Conservation (phyloP, 2,888 invertebrate species). For the Cheiracanthium punctorium region DNA sequence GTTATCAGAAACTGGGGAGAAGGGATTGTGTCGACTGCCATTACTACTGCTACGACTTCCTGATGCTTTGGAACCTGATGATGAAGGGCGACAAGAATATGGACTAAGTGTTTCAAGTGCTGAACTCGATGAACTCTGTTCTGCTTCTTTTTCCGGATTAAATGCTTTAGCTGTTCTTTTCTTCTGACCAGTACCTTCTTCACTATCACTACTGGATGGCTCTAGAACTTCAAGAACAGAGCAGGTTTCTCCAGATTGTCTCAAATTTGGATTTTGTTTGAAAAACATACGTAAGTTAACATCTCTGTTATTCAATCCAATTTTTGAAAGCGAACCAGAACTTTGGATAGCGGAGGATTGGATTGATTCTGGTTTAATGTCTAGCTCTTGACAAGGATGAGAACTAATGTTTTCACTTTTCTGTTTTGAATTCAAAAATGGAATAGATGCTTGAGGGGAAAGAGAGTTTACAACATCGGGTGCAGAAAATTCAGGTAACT, state of each 20-base stretch:
- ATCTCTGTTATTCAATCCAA: slow-evolving; percentile 35
- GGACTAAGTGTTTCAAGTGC: slow-evolving; percentile 53
- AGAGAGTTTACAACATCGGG: slow-evolving; percentile 66
- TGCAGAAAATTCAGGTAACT: slow-evolving; percentile 38
- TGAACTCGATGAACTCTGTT: slow-evolving; percentile 67
- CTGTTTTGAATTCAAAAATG: slow-evolving; percentile 45
- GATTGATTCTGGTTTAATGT: slow-evolving; percentile 3
- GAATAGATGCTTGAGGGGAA: slow-evolving; percentile 38
- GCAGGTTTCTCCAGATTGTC: slow-evolving; percentile 62
- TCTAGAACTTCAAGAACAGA: slow-evolving; percentile 75
- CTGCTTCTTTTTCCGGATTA: slow-evolving; percentile 49
- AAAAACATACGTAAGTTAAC: slow-evolving; percentile 66
- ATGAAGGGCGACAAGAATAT: slow-evolving; percentile 46
- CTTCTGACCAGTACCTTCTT: slow-evolving; percentile 69
- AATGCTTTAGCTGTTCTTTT: slow-evolving; percentile 32
- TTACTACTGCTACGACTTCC: slow-evolving; percentile 56
- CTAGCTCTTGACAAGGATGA: slow-evolving; percentile 5
- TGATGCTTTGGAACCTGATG: slow-evolving; percentile 59
- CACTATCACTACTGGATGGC: slow-evolving; percentile 73
- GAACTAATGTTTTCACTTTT: slow-evolving; percentile 17
- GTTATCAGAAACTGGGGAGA: not conserved
- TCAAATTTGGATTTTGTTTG: slow-evolving; percentile 67
- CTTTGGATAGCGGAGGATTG: slow-evolving; percentile 9
- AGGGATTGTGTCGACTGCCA: slow-evolving; percentile 45
- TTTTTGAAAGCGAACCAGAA: not conserved